These are phyloP conservation scores for Garra rufa DNA, from an alignment of 2,113 vertebrate genomes.

Conservation along the genomic window DNA sequence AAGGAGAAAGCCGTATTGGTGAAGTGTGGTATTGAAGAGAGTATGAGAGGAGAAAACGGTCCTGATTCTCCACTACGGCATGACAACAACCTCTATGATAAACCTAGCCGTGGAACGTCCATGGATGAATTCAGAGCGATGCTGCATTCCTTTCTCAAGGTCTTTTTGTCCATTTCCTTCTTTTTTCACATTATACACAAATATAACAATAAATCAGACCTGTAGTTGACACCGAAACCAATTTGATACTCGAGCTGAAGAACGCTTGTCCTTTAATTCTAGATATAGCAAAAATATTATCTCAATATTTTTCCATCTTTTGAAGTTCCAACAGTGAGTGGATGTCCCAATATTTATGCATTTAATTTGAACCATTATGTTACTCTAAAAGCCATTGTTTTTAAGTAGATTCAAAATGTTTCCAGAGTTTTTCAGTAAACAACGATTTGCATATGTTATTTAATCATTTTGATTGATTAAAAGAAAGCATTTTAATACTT, in stretches of 20 bases:
- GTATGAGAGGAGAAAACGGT: conserved; percentile 68
- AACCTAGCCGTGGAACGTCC: conserved; percentile 91
- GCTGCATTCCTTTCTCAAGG: conserved; percentile 93
- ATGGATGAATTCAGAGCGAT: conserved; percentile 97
- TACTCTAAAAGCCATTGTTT: not conserved
- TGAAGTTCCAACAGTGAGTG: not conserved
- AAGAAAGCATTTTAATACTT: not conserved
- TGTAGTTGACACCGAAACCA: not conserved
- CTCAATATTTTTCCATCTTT: not conserved
- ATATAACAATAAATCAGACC: not conserved
- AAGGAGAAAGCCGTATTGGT: conserved; percentile 89
- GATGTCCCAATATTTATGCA: not conserved
- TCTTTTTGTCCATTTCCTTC: conserved; percentile 55
- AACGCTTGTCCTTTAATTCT: not conserved
- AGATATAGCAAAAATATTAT: not conserved
- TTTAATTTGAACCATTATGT: not conserved
- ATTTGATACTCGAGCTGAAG: not conserved
- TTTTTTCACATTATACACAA: not conserved
- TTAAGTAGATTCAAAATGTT: not conserved
- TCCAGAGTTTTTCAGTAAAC: not conserved
- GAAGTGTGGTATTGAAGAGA: conserved; percentile 88
- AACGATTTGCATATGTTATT: not conserved
- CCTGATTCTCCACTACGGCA: conserved; percentile 70
- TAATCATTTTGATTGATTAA: not conserved
- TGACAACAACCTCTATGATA: conserved; percentile 88